A percentile compares a stretch with the other conserved stretches of the same genome.
phyloP scores from a whole-genome alignment of 2,113 vertebrate species.

The Rynchops niger region DNA sequence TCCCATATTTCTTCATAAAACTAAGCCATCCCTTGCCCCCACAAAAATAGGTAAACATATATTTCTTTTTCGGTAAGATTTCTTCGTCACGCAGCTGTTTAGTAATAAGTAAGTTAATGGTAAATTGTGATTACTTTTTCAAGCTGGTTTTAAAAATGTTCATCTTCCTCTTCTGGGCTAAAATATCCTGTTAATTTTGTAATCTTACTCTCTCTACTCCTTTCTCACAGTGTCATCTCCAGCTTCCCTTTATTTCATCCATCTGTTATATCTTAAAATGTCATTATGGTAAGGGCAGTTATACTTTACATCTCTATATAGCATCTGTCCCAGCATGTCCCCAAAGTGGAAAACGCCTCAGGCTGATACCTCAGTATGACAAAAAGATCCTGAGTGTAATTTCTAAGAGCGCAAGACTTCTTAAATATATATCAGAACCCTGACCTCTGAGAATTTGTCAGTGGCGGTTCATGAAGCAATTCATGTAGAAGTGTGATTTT shows the following conservation, averaged over 20 bases:
- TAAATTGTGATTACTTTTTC: background rate
- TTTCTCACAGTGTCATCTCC: background rate
- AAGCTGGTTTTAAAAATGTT: background rate
- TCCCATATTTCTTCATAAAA: background rate
- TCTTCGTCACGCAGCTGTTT: background rate
- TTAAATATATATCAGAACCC: background rate
- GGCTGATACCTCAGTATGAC: background rate
- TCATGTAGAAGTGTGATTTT: fast-evolving
- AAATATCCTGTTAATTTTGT: background rate
- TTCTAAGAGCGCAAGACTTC: background rate
- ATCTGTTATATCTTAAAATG: background rate
- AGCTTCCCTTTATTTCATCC: background rate
- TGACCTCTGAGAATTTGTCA: background rate
- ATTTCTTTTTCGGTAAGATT: background rate
- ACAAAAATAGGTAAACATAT: background rate
- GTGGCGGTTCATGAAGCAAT: background rate
- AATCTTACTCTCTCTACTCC: background rate
- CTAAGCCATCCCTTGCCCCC: background rate
- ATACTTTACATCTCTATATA: background rate
- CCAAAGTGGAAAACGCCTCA: background rate
- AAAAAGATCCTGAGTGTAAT: background rate
- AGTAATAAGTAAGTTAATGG: background rate
- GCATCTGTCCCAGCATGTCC: background rate
- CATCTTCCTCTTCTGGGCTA: background rate
- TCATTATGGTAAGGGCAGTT: background rate